Conservation (phyloP, 1,140 invertebrate genomes). For the Holotrichia oblita region DNA sequence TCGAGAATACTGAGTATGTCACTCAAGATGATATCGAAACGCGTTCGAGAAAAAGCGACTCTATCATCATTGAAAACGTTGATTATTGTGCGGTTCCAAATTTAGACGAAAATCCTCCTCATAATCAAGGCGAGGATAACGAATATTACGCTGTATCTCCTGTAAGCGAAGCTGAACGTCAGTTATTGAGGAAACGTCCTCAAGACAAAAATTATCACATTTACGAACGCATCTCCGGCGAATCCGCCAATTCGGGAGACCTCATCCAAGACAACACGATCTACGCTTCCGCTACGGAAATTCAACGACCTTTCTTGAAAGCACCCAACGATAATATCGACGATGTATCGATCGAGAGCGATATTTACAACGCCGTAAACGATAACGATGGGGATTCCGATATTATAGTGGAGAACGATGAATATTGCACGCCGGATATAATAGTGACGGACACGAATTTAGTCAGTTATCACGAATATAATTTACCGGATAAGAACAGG, state of each 20-base stretch:
- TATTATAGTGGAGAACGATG: constrained; percentile 23
- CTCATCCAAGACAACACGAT: constrained; percentile 33
- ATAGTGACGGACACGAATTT: neutral
- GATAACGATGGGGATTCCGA: neutral
- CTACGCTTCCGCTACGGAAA: neutral
- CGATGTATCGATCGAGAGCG: neutral
- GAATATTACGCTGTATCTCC: constrained; percentile 14
- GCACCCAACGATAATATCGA: neutral
- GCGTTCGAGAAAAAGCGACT: neutral
- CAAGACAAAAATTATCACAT: constrained; percentile 21
- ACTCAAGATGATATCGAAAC: neutral
- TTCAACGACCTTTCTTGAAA: neutral
- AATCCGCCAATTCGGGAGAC: neutral
- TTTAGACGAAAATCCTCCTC: neutral
- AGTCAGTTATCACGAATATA: constrained; percentile 34
- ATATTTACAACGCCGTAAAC: neutral
- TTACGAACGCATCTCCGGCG: constrained; percentile 41
- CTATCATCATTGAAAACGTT: neutral
- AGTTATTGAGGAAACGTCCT: neutral
- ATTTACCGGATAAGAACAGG: constrained; percentile 3
- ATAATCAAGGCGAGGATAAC: neutral
- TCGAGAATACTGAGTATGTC: neutral
- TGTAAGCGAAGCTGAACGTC: neutral
- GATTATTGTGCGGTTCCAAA: constrained; percentile 1
- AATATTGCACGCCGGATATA: constrained; percentile 35